Evolutionary conservation across 2,888 invertebrate species (phyloP).

Genomic region (Junonia oenone): DNA sequence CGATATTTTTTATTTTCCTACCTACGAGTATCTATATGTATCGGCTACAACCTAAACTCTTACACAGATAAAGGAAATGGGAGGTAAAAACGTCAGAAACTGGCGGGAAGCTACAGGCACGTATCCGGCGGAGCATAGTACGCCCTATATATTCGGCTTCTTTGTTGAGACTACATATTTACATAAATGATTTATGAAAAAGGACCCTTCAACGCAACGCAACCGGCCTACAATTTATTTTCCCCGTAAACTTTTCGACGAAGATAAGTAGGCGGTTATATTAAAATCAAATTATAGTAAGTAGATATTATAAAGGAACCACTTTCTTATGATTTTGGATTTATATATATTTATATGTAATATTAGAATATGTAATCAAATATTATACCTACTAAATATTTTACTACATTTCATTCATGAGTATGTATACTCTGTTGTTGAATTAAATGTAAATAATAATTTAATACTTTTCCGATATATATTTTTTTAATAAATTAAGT

Average conservation of each 20-base stretch:
- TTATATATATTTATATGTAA: no score
- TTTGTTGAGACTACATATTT: slow-evolving; percentile 26
- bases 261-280: slow-evolving; percentile 3
- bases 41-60: neutral
- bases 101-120: slow-evolving; percentile 19
- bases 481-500: no score
- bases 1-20: no score
- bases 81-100: slow-evolving; percentile 19
- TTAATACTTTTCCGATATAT: no score
- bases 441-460: no score
- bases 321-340: no score
- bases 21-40: neutral
- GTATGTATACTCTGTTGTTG: no score
- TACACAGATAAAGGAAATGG: slow-evolving; percentile 2
- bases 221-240: slow-evolving; percentile 17
- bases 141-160: slow-evolving; percentile 21
- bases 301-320: neutral
- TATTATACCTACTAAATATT: no score
- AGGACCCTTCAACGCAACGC: slow-evolving; percentile 18
- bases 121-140: slow-evolving; percentile 13
- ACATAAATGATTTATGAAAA: slow-evolving; percentile 33
- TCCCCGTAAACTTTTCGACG: slow-evolving; percentile 6
- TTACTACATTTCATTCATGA: no score
- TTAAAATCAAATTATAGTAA: slow-evolving; percentile 20
- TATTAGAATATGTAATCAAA: no score